A percentile compares a stretch with the other conserved stretches of the same genome.
These are phyloP conservation scores for Eremophila alpestris DNA, from an alignment of 2,797 vertebrate genomes.

Conservation along the genomic window DNA sequence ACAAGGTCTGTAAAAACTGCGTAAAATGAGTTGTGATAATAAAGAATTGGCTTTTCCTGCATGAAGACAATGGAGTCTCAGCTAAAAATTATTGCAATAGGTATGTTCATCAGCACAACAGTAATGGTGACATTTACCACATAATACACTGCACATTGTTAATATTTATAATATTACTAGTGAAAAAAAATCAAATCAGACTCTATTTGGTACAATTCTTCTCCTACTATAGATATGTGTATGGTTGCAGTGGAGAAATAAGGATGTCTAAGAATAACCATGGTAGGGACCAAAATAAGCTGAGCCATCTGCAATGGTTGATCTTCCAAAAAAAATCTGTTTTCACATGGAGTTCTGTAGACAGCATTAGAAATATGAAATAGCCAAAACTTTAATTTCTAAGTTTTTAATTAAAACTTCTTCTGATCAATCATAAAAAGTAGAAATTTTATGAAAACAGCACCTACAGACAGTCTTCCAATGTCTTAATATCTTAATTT, in stretches of 20 bases:
- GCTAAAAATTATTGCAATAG: background rate
- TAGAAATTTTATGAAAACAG: background rate
- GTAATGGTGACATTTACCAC: background rate
- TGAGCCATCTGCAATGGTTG: background rate
- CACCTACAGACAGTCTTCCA: background rate
- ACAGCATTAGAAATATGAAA: background rate
- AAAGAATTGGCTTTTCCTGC: background rate
- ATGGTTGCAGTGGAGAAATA: background rate
- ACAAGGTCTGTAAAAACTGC: background rate
- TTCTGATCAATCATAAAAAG: background rate
- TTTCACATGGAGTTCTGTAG: background rate
- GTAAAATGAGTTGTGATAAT: background rate
- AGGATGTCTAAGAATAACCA: background rate
- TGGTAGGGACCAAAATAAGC: background rate
- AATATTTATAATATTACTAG: background rate
- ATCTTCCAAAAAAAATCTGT: background rate
- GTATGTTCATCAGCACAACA: background rate
- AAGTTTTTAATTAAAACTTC: background rate
- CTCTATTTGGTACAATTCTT: background rate
- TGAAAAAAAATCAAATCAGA: background rate
- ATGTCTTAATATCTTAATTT: background rate
- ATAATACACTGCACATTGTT: rapidly evolving
- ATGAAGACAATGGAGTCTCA: background rate
- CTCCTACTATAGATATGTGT: background rate
- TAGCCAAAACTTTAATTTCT: background rate